Conservation (phyloP, 2,113 vertebrate species). For the Phaethornis superciliosus region DNA sequence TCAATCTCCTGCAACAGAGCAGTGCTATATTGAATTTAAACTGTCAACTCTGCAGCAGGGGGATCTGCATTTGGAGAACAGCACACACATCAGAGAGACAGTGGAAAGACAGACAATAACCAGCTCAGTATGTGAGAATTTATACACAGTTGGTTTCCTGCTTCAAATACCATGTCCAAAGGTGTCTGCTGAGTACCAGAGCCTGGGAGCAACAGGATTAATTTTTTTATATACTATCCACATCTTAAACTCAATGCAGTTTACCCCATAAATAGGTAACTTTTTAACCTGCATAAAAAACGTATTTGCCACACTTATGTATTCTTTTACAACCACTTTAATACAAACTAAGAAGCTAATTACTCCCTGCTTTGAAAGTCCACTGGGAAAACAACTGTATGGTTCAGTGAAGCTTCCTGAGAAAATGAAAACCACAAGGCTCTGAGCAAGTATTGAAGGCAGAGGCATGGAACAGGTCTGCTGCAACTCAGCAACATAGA, state of each 20-base stretch:
- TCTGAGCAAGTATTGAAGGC: background rate
- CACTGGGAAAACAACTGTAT: background rate
- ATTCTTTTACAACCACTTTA: background rate
- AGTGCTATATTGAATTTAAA: background rate
- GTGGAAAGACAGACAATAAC: background rate
- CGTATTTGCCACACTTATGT: background rate
- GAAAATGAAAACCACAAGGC: background rate
- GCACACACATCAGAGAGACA: background rate
- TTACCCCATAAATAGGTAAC: background rate
- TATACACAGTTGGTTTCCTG: background rate
- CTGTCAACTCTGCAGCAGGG: background rate
- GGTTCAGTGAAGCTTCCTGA: background rate
- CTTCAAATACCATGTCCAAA: background rate
- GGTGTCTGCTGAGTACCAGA: background rate
- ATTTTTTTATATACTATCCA: background rate
- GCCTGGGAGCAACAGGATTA: background rate
- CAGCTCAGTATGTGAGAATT: background rate
- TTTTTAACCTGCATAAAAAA: background rate
- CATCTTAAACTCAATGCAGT: background rate
- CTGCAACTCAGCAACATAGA: background rate
- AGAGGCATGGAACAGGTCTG: background rate
- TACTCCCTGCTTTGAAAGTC: background rate
- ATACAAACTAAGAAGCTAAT: background rate
- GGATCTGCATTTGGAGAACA: background rate
- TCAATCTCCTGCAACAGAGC: background rate